Evolutionary conservation across 1,140 invertebrate species (phyloP), one percentile per base, ranked within the genome.

Genomic region (Amphibalanus amphitrite): DNA sequence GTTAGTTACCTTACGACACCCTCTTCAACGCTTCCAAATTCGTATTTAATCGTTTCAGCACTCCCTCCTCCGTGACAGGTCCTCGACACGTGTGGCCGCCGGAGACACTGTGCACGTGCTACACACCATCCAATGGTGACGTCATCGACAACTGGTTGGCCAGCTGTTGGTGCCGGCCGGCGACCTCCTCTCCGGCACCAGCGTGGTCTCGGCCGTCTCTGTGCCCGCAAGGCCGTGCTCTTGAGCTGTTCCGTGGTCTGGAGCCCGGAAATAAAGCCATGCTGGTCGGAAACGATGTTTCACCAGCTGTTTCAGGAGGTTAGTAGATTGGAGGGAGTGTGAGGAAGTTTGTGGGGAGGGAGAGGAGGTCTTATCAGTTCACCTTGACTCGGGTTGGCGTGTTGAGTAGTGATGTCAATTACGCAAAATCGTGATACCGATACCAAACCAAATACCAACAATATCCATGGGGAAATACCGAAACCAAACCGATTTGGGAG

Each of bases 161-260:
- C 33, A 38, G 72, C 33, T 95, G 26, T 84, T 95, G 0, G 83
- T 87, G 26, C 84, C 92, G 74, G 92, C 95, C 0, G 92, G 97
- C 80, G 81, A 84, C n/a, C 81, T 98, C 0, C 81, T 98, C 29
- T 91, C 93, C 25, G 87, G 89, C 33, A 97, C 95, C 17, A 85
- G 88, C 29, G 85, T 98, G 33, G 89, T 92, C 0, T 85, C 87
- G 0, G 86, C 88, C 17, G 80, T 93, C 0, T 92, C 80, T 98
- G 95, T 79, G 85, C 85, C 71, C 84, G 95, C 70, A 91, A 89
- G 79, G 86, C 90, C 47, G 84, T 95, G 23, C 80, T 97, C 23
- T 84, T 73, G 88, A 94, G 75, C 84, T 87, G 69, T 95, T 85
- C 72, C 76, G 79, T 75, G 79, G 79, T 0, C 77, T 78, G 75